Evolutionary conservation across 92 coral and sea anemone genomes (phyloP).

Genomic region (Micromussa lordhowensis): DNA sequence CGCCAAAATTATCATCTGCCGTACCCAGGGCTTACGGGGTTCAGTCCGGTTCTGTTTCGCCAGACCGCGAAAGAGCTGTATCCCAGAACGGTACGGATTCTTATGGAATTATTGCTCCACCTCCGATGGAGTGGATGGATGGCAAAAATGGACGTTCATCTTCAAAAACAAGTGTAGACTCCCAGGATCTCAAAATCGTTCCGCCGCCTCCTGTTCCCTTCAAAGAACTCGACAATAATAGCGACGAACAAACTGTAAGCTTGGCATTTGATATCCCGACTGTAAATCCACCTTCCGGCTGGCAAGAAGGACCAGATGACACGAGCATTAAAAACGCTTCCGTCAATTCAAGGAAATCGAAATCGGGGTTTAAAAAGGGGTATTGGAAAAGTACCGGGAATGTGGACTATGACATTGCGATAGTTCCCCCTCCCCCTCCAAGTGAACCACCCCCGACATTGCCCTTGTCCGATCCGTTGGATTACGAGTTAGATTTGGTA

Average conservation of each 20-base stretch:
- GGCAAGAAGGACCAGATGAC: slow-evolving; percentile 17
- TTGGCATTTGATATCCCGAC: slow-evolving; percentile 21
- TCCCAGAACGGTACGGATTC: slow-evolving; percentile 25
- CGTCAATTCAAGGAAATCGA: neutral
- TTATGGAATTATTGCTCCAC: slow-evolving; percentile 11
- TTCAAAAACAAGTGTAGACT: slow-evolving; percentile 33
- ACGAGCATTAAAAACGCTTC: neutral
- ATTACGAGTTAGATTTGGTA: slow-evolving; percentile 46
- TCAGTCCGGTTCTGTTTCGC: neutral
- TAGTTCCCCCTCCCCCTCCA: slow-evolving; percentile 70
- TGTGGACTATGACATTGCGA: slow-evolving; percentile 24
- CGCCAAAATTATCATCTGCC: slow-evolving; percentile 3
- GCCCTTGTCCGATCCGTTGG: slow-evolving; percentile 39
- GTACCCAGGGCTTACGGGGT: slow-evolving; percentile 9
- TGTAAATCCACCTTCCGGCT: slow-evolving; percentile 31
- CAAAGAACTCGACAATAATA: slow-evolving; percentile 18
- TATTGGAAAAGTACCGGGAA: neutral
- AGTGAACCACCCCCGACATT: slow-evolving; percentile 68
- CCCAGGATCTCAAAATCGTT: slow-evolving; percentile 49
- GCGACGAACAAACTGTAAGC: neutral
- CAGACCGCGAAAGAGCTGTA: slow-evolving; percentile 34
- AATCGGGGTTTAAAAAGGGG: neutral
- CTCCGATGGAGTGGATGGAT: slow-evolving; percentile 32
- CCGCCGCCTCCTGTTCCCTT: slow-evolving; percentile 59
- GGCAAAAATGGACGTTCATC: slow-evolving; percentile 15